Conservation (phyloP, 2,113 vertebrate genomes). For the Antennarius striatus region DNA sequence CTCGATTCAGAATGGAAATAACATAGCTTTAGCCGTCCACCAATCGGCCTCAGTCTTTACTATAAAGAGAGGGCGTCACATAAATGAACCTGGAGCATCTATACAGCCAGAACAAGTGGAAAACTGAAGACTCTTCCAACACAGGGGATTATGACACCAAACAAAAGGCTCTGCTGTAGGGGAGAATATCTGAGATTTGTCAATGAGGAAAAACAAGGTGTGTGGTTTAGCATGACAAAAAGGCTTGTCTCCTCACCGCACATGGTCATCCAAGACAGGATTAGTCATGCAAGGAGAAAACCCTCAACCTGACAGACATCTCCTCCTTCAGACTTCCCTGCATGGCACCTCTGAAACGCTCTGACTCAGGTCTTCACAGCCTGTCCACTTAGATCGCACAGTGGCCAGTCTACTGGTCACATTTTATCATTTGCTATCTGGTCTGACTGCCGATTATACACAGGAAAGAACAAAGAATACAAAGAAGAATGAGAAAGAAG, state of each 20-base stretch:
- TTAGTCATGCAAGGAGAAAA: slow-evolving; percentile 33
- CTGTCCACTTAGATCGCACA: slow-evolving; percentile 57
- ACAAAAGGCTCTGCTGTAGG: slow-evolving; percentile 7
- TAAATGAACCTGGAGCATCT: neutral
- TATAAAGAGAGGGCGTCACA: too few species aligned
- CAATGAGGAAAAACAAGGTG: slow-evolving; percentile 10
- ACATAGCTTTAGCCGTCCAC: too few species aligned
- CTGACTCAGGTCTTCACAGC: slow-evolving; percentile 38
- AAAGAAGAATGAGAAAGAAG: too few species aligned
- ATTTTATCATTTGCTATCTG: slow-evolving; percentile 36
- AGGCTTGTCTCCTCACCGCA: slow-evolving; percentile 24
- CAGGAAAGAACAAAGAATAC: neutral
- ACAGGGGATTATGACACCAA: neutral
- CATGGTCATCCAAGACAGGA: slow-evolving; percentile 24
- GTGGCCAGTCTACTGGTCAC: slow-evolving; percentile 36
- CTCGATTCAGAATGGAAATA: too few species aligned
- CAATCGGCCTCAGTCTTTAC: too few species aligned
- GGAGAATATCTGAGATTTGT: slow-evolving; percentile 13
- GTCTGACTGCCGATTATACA: slow-evolving; percentile 12
- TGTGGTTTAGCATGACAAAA: slow-evolving; percentile 36
- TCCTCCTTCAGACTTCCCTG: slow-evolving; percentile 29
- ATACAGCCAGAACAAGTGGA: neutral
- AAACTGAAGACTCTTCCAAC: too few species aligned
- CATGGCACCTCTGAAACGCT: slow-evolving; percentile 36
- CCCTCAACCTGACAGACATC: slow-evolving; percentile 37